Percentiles rank a stretch among this genome's conserved stretches.
Evolutionary conservation across 2,113 vertebrate genomes (phyloP).

Genomic region (Heteronetta atricapilla): DNA sequence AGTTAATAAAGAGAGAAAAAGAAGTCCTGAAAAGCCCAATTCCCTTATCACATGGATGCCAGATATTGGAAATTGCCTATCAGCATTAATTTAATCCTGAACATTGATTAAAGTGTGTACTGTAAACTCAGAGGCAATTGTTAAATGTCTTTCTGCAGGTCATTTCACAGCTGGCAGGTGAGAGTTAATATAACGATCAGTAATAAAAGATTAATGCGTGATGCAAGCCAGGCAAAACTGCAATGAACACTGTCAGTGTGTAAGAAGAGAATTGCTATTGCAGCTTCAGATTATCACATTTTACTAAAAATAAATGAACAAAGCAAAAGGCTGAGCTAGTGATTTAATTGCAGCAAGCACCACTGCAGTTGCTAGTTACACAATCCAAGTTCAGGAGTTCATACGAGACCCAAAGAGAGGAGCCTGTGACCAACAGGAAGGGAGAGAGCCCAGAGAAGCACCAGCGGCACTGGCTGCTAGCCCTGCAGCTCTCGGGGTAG

Average conservation of each 20-base stretch:
- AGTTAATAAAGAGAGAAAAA: slow-evolving; percentile 20
- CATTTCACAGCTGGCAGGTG: slow-evolving; percentile 70
- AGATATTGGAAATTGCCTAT: slow-evolving; percentile 71
- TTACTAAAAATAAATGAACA: slow-evolving; percentile 25
- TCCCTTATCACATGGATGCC: slow-evolving; percentile 63
- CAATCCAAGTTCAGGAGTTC: not conserved
- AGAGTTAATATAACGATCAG: slow-evolving; percentile 68
- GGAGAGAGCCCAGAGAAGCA: not conserved
- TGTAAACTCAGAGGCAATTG: slow-evolving; percentile 60
- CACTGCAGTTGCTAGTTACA: not conserved
- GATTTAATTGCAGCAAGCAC: not conserved
- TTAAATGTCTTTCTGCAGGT: slow-evolving; percentile 65
- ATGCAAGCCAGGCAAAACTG: slow-evolving; percentile 53
- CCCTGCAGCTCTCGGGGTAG: not conserved
- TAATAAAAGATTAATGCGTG: slow-evolving; percentile 66
- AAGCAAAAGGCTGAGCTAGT: not conserved
- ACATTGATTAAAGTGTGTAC: slow-evolving; percentile 69
- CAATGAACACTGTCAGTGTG: not conserved
- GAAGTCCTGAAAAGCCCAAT: slow-evolving; percentile 51
- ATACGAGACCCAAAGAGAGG: not conserved
- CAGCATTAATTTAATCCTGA: slow-evolving; percentile 73
- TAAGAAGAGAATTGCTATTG: not conserved
- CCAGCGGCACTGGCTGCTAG: not conserved
- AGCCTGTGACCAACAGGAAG: not conserved
- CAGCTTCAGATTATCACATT: not conserved